Conservation (phyloP, 1,140 invertebrate genomes). For the Tenebrio molitor region DNA sequence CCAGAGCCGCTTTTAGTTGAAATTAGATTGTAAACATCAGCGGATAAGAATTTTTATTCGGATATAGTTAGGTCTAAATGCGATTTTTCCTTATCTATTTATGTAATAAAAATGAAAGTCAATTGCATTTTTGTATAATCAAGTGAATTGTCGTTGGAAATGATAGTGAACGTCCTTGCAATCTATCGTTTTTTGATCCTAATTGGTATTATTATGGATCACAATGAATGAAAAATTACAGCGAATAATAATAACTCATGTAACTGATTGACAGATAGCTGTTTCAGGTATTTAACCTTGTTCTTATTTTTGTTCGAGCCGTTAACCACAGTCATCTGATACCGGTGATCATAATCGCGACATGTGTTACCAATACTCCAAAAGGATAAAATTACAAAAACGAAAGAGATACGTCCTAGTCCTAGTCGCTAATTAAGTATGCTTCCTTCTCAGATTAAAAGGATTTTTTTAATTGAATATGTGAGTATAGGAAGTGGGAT, state of each 20-base stretch:
- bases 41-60: too few species aligned
- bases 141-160: constrained; percentile 12
- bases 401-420: constrained; percentile 1
- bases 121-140: constrained; percentile 10
- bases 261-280: constrained; percentile 11
- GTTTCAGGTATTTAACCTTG: constrained; percentile 37
- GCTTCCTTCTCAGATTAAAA: not conserved
- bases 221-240: constrained; percentile 23
- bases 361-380: not conserved
- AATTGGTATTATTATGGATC: constrained; percentile 27
- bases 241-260: not conserved
- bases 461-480: not conserved
- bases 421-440: too few species aligned
- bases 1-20: too few species aligned
- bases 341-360: constrained; percentile 4
- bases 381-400: constrained; percentile 23
- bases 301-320: constrained; percentile 38
- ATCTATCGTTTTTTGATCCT: constrained; percentile 25
- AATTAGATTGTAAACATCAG: too few species aligned
- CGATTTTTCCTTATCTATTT: not conserved
- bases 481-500: not conserved
- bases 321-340: constrained; percentile 37
- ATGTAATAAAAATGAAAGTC: constrained; percentile 17
- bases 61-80: too few species aligned
- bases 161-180: constrained; percentile 36